These are phyloP conservation scores for Ctenopoma multispine DNA, from an alignment of 2,797 vertebrate species.

Conservation along the genomic window DNA sequence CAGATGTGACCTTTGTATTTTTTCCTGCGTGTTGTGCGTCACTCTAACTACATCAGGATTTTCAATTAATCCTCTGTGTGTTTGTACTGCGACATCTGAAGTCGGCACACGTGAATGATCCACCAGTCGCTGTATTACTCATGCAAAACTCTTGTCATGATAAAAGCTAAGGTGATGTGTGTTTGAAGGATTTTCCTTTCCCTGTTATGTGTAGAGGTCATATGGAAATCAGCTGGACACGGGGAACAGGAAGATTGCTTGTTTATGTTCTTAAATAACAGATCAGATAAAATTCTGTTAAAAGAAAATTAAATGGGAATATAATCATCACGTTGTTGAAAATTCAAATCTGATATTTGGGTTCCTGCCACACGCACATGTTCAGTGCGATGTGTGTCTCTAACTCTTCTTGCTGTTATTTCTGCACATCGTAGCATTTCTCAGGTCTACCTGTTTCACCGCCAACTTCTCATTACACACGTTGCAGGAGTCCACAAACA, in stretches of 20 bases:
- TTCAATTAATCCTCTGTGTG: conserved; percentile 12
- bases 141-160: conserved; percentile 42
- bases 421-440: too few species aligned
- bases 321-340: too few species aligned
- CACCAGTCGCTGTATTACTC: not conserved
- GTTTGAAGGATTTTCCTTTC: not conserved
- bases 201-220: not conserved
- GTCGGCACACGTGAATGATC: not conserved
- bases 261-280: conserved; percentile 10
- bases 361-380: conserved; percentile 1
- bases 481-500: too few species aligned
- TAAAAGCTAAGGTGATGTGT: not conserved
- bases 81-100: not conserved
- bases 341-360: not conserved
- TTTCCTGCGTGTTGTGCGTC: conserved; percentile 30
- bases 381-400: too few species aligned
- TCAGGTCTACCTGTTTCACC: too few species aligned
- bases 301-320: not conserved
- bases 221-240: not conserved
- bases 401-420: too few species aligned
- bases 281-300: conserved; percentile 15
- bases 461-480: too few species aligned
- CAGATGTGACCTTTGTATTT: conserved; percentile 6
- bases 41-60: not conserved
- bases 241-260: not conserved